Evolutionary conservation across 2,888 invertebrate species (phyloP), one percentile per base, ranked within the genome.

Genomic region (Sycophila texana): DNA sequence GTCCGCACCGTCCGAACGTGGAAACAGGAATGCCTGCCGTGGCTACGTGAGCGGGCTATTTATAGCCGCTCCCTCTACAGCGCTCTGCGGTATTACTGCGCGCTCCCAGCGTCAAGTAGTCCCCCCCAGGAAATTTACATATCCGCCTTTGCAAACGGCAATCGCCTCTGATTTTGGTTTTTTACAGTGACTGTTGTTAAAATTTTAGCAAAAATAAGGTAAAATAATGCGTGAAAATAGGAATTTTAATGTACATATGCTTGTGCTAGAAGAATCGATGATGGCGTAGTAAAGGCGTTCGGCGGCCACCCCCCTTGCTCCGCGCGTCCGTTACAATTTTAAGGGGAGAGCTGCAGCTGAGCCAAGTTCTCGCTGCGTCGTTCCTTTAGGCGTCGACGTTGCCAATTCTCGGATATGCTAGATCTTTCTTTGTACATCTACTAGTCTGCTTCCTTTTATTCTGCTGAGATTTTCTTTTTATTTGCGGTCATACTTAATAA

Each of bases 61-160:
- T 88, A 87, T 88, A 87, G 7, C 67, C 76, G 57, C 30, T 10
- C 16, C n/a, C 20, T 20, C 60, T 60, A 20, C 1, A 4, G 2
- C 47, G 53, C 80, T 82, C 81, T 39, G 55, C 55, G 71, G 86
- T 86, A 79, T 81, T 72, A 83, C 77, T 88, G 39, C 88, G 88
- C 88, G 75, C 82, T 58, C 79, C 72, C 83, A 60, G 80, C 80
- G 74, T 47, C 81, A 88, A 87, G 68, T 88, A 88, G 87, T 87
- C 49, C 88, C 83, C 30, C 14, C 4, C 39, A 16, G 4, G 12
- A 20, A 49, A 16, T 7, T 13, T 47, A 14, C 20, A 4, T 14
- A 5, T 18, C 39, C 10, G 10, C 7, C 10, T 39, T 10, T 39
- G 10, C 10, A 39, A 39, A 1, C 10, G 10, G 7, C 39, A 39